Evolutionary conservation across 2,113 vertebrate species (phyloP), one percentile per base, ranked within the genome.

Genomic region (Polyodon spathula): DNA sequence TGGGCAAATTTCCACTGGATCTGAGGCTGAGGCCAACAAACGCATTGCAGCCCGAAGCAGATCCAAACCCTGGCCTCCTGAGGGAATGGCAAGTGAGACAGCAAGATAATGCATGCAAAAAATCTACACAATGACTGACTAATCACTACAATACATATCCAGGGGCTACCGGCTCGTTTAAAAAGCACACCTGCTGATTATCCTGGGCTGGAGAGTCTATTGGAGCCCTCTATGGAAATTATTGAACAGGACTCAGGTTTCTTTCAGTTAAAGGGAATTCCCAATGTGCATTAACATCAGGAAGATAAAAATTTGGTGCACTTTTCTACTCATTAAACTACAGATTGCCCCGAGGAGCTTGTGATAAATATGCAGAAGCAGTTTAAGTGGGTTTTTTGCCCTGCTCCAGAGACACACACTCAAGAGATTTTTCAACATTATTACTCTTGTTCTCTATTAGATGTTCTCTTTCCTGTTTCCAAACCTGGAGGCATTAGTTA

Each of bases 391-490:
- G 7, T 50, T 50, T 50, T n/a, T 50, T 11, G 44, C 37, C 38
- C 9, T 14, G 37, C 9, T 8, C 42, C n/a, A 58, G 15, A 15
- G 16, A 4, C 37, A 11, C 37, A 56, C 27, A 37, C 6, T 39
- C 54, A 38, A 8, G 8, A 9, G 1, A 8, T 57, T 39, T 39
- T 57, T 58, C 56, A 40, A 58, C 16, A 17, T 43, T 37, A 44
- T 58, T 58, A 58, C 56, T 58, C 56, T n/a, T n/a, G n/a, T n/a
- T n/a, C n/a, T n/a, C n/a, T n/a, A n/a, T n/a, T n/a, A 58, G 16
- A 50, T 59, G 46, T 59, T 59, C 58, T 59, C 43, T 50, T 6
- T 10, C 43, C 38, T 42, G 58, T 38, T 10, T 59, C 43, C 58
- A 48, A 12, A 42, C 50, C 58, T 48, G 27, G 16, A 14, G 43